Evolutionary conservation across 23 tunicate genomes (phyloP).

Genomic region (Ascidia mentula): DNA sequence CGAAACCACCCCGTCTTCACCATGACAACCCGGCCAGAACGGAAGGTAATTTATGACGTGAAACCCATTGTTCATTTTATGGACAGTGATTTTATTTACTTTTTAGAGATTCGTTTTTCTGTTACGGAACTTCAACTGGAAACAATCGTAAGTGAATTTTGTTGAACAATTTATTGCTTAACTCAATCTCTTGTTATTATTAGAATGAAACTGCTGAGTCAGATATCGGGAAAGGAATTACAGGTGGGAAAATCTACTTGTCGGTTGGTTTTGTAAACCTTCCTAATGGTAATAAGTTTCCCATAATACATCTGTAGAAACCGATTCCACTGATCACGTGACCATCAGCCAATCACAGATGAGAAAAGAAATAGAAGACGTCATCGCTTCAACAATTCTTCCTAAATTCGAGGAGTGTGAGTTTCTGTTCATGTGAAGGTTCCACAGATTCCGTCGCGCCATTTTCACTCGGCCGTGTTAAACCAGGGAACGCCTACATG

Average conservation of each 20-base stretch:
- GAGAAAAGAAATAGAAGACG: constrained; percentile 42
- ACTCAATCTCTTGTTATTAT: too few species aligned
- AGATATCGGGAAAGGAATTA: too few species aligned
- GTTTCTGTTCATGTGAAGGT: neutral
- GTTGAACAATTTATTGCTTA: neutral
- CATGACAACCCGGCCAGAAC: neutral
- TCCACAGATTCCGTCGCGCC: too few species aligned
- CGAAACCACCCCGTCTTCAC: constrained; percentile 7
- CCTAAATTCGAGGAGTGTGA: constrained; percentile 66
- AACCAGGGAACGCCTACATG: too few species aligned
- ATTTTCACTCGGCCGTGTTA: too few species aligned
- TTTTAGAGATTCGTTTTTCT: neutral
- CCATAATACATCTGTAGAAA: too few species aligned
- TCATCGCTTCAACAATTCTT: constrained; percentile 32
- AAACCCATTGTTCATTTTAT: too few species aligned
- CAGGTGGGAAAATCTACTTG: too few species aligned
- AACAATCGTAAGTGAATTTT: neutral
- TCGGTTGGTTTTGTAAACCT: too few species aligned
- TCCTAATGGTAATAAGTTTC: too few species aligned
- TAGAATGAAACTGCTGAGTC: too few species aligned
- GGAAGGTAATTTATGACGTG: too few species aligned
- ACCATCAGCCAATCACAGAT: constrained; percentile 25
- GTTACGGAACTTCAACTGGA: neutral
- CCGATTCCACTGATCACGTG: neutral
- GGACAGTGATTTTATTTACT: neutral